These are phyloP conservation scores for Sympetrum striolatum DNA, from an alignment of 2,888 invertebrate genomes.

Conservation along the genomic window DNA sequence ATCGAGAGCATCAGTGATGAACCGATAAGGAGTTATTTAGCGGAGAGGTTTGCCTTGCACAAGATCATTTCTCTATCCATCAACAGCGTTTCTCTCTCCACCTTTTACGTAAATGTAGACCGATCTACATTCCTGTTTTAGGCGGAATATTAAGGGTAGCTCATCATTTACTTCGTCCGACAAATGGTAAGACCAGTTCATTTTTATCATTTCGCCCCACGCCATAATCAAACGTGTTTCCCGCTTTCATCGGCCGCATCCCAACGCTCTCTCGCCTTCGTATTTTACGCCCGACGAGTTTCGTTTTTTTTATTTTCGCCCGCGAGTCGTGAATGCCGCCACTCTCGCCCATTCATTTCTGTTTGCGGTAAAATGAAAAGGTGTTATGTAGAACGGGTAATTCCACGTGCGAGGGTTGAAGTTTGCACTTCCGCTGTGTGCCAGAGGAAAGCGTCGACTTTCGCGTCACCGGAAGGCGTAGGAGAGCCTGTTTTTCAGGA, in stretches of 20 bases:
- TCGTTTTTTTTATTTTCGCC: neutral
- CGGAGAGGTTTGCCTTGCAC: too few species aligned
- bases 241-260: neutral
- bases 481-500: neutral
- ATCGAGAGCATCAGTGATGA: too few species aligned
- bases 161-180: too few species aligned
- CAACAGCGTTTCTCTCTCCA: neutral
- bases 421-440: neutral
- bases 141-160: too few species aligned
- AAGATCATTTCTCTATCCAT: too few species aligned
- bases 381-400: neutral
- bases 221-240: neutral
- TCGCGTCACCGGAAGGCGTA: neutral
- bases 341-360: neutral
- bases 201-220: neutral
- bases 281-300: neutral
- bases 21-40: too few species aligned
- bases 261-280: neutral
- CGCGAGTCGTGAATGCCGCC: neutral
- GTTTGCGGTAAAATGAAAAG: neutral
- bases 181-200: neutral
- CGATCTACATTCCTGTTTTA: too few species aligned
- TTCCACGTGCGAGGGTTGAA: neutral
- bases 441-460: neutral
- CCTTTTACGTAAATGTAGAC: too few species aligned